These are phyloP conservation scores for Acanthopagrus latus DNA, from an alignment of 2,797 vertebrate genomes.

Conservation along the genomic window DNA sequence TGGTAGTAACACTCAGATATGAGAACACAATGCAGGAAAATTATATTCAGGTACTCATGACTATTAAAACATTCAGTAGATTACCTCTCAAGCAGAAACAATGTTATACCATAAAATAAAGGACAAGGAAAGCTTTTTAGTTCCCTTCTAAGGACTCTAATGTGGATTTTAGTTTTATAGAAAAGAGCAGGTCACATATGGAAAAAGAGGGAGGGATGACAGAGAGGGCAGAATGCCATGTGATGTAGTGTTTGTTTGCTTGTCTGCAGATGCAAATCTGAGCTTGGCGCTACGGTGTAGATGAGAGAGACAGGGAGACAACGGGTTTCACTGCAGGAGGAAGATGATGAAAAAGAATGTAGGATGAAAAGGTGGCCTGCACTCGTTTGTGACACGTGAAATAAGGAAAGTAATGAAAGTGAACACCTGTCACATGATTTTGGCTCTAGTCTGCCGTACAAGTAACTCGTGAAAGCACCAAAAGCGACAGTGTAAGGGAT, in stretches of 20 bases:
- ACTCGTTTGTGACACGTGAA: constrained; percentile 41
- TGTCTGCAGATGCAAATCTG: constrained; percentile 51
- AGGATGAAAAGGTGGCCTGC: constrained; percentile 56
- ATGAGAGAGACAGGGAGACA: constrained; percentile 39
- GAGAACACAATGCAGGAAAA: not conserved
- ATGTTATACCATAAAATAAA: not conserved
- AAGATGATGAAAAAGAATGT: constrained; percentile 57
- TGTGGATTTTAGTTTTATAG: not conserved
- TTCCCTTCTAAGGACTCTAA: not conserved
- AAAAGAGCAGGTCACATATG: not conserved
- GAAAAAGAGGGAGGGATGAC: constrained; percentile 3
- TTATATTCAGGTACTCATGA: not conserved
- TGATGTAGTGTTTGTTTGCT: constrained; percentile 49
- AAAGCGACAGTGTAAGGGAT: constrained; percentile 24
- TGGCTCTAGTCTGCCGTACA: constrained; percentile 33
- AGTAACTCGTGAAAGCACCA: constrained; percentile 1
- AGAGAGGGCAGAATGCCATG: constrained; percentile 21
- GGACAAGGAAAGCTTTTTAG: not conserved
- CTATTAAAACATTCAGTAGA: constrained; percentile 1
- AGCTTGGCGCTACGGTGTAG: constrained; percentile 37
- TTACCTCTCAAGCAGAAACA: not conserved
- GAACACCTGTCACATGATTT: constrained; percentile 49
- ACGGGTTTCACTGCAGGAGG: constrained; percentile 35
- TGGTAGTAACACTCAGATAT: not conserved
- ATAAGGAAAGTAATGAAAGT: constrained; percentile 44